Evolutionary conservation across 1,140 invertebrate species (phyloP), one percentile per base, ranked within the genome.

Genomic region (Colletes latitarsis): DNA sequence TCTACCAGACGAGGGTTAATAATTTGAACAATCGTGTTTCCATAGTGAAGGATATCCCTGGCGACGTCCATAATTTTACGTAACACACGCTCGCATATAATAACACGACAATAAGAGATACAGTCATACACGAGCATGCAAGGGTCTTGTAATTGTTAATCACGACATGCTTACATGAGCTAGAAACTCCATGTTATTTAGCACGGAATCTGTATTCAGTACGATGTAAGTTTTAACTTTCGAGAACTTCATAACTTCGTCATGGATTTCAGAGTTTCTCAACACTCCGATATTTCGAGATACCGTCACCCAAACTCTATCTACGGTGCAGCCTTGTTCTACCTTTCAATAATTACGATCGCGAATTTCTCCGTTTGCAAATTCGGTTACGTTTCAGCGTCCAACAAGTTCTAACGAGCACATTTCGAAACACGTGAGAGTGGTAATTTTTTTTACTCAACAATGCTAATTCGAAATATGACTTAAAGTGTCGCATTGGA

Each of bases 381-480:
- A 57, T 53, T 17, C 49, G 14, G 0, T 41, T 41, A 4, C 58
- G 52, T 62, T 19, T 52, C 14, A 52, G 14, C n/a, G 43, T 39
- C 21, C 41, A 15, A 15, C 6, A 41, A 19, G 21, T 43, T 41
- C 43, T n/a, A 15, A 9, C 17, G 17, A 62, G 10, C 58, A 3
- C 58, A 9, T 12, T 6, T 5, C 58, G 10, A 39, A 66, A 21
- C 17, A 15, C 30, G 30, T 30, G 30, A 30, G 30, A 2, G 30
- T 30, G 30, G 1, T 30, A 30, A 39, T 39, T 74, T n/a, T 9
- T 39, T 43, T 30, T 9, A 30, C 4, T 21, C n/a, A 67, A 60
- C 15, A 19, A 43, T 30, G 49, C 67, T 67, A 66, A 67, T 67
- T 57, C 21, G 52, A 67, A 66, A 67, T 52, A 67, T 14, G 62